Conservation (phyloP, 2,888 invertebrate species). For the Leptinotarsa juncta region DNA sequence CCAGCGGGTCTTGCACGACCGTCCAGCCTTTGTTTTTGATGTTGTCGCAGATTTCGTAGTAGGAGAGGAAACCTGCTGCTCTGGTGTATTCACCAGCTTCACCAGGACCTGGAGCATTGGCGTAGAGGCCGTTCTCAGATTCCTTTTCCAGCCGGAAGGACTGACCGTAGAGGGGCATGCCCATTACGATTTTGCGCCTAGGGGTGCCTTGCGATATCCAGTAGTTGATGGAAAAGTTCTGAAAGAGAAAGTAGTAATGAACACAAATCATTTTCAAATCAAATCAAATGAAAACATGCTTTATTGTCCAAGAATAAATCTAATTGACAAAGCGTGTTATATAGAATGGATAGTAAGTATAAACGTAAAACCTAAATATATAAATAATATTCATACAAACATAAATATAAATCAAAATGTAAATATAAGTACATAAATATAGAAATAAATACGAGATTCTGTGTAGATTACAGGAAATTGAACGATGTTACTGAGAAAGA, state of each 20-base stretch:
- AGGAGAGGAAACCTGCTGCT: conserved; percentile 88
- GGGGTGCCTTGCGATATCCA: conserved; percentile 90
- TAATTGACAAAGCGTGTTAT: no score
- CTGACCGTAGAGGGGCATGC: conserved; percentile 90
- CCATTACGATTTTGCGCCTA: conserved; percentile 85
- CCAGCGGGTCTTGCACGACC: conserved; percentile 80
- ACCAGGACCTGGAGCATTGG: conserved; percentile 82
- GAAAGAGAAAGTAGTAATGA: conserved; percentile 42
- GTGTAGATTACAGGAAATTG: no score
- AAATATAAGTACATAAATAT: no score
- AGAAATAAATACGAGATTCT: no score
- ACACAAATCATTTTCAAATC: no score
- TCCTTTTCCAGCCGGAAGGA: conserved; percentile 78
- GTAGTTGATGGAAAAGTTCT: conserved; percentile 90
- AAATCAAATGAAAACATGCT: no score
- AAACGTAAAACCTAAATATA: no score
- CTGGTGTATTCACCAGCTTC: conserved; percentile 87
- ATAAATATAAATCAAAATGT: no score
- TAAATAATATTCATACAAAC: no score
- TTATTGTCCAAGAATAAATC: no score
- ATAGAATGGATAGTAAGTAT: no score
- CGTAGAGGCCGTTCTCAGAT: conserved; percentile 76
- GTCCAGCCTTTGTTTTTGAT: conserved; percentile 83
- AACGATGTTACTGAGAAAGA: no score
- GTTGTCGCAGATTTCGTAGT: conserved; percentile 91